Percentiles rank a stretch among this genome's conserved stretches.
phyloP scores from a whole-genome alignment of 2,888 invertebrate species.

The Mongoloraphidia duomilia region DNA sequence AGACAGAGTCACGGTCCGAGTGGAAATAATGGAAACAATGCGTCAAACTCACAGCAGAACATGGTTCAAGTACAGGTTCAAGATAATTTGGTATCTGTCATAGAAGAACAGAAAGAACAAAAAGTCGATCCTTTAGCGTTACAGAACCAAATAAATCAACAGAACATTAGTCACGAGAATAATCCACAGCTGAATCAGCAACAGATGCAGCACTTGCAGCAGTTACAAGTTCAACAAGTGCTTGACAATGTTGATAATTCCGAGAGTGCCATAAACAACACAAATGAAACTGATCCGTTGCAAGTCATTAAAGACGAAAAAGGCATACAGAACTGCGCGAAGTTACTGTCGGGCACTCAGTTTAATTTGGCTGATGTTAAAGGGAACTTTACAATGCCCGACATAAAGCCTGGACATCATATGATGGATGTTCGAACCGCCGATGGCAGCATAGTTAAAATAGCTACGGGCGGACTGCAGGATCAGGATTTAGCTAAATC shows the following conservation, averaged over 20 bases:
- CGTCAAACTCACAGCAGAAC: slow-evolving; percentile 8
- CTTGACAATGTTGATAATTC: slow-evolving; percentile 27
- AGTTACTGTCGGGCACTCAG: slow-evolving; percentile 25
- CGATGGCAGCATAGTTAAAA: slow-evolving; percentile 61
- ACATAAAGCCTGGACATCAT: slow-evolving; percentile 33
- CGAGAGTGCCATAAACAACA: background rate
- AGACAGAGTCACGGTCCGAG: slow-evolving; percentile 22
- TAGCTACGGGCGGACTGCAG: slow-evolving; percentile 42
- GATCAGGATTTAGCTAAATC: slow-evolving; percentile 45
- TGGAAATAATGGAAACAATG: slow-evolving; percentile 1
- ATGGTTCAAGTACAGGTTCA: slow-evolving; percentile 25
- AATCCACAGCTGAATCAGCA: slow-evolving; percentile 25
- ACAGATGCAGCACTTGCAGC: slow-evolving; percentile 42
- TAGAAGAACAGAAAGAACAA: slow-evolving; percentile 29
- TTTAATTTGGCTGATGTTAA: slow-evolving; percentile 28
- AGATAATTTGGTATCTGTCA: slow-evolving; percentile 30
- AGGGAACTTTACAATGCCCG: slow-evolving; percentile 33
- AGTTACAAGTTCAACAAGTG: slow-evolving; percentile 46
- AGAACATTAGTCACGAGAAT: slow-evolving; percentile 26
- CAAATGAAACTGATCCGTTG: background rate
- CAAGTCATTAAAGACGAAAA: slow-evolving; percentile 45
- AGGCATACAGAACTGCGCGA: slow-evolving; percentile 36
- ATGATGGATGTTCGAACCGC: slow-evolving; percentile 48
- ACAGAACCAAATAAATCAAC: slow-evolving; percentile 33
- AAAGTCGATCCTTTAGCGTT: slow-evolving; percentile 27